Conservation (phyloP, 2,888 invertebrate genomes). For the Yponomeuta plumbellus region DNA sequence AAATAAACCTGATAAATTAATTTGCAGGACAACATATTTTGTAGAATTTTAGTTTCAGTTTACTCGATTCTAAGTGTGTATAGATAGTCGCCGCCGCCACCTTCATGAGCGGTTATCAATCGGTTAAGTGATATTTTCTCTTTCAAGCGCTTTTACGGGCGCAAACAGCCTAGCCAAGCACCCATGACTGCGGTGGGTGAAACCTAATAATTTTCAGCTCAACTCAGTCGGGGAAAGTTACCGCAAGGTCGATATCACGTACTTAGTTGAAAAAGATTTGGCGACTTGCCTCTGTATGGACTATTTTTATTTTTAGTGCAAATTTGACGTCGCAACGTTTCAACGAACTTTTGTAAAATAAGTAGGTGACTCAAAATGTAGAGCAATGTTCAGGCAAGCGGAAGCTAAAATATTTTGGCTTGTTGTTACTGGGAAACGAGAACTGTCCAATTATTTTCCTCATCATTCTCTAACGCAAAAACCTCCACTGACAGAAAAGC, state of each 20-base stretch:
- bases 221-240: conserved; percentile 2
- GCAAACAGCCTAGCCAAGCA: conserved; percentile 9
- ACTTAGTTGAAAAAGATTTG: neutral
- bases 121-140: conserved; percentile 11
- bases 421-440: neutral
- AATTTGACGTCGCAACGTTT: neutral
- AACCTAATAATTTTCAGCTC: conserved; percentile 19
- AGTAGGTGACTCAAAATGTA: too few species aligned
- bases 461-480: neutral
- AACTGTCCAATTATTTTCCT: neutral
- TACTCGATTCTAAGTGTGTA: neutral
- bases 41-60: too few species aligned
- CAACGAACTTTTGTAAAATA: neutral
- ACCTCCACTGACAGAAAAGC: neutral
- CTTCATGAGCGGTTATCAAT: conserved; percentile 7
- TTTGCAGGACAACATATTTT: too few species aligned
- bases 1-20: too few species aligned
- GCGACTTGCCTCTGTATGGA: neutral
- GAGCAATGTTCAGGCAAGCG: too few species aligned
- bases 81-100: neutral
- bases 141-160: conserved; percentile 12
- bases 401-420: neutral
- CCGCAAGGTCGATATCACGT: conserved; percentile 3
- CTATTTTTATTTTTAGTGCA: neutral
- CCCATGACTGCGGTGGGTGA: conserved; percentile 19